Base-by-base conservation (phyloP, 2,888 invertebrate species). In the Coenonympha glycerion region DNA sequence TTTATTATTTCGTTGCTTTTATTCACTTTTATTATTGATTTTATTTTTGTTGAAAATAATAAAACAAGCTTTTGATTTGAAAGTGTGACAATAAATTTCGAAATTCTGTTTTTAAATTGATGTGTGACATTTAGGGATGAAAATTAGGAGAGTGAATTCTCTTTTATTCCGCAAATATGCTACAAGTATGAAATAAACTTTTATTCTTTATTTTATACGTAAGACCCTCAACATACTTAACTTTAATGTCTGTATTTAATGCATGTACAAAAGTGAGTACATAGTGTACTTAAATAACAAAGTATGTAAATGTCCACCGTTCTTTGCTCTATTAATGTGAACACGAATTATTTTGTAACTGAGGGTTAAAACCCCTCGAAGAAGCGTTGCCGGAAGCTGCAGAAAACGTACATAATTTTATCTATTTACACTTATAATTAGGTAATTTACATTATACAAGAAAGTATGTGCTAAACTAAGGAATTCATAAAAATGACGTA, bases 1-100 rank as follows among this genome's bases (percentile, higher is more conserved):
- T 31, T 13, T 31, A 21, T 21, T 31, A 13, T 21, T 39, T 36
- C n/a, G 19, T 36, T 24, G 6, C 8, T 24, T 13, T 13, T 21
- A 2, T n/a, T 41, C 19, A n/a, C 13, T n/a, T 41, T 16, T 16
- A 18, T 11, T 5, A 33, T 6, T 13, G 11, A 30, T 18, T 28
- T 19, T 30, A 30, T 15, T 26, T 19, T 8, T 30, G 2, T 28
- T 30, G 21, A 28, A 3, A 28, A 36, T 26, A 37, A 13, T 28
- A 13, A 26, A 39, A 47, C n/a, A 22, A 15, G 18, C 18, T 41
- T 36, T 37, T 39, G 21, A 13, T 2, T 39, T n/a, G 15, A 9
- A 30, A 30, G 15, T 34, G 15, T 53, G 55, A 56, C 55, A 50
- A 21, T 34, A 28, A 56, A 56, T 53, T 55, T 55, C 41, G 47